Evolutionary conservation across 2,888 invertebrate species (phyloP).

Genomic region (Drosophila robusta): DNA sequence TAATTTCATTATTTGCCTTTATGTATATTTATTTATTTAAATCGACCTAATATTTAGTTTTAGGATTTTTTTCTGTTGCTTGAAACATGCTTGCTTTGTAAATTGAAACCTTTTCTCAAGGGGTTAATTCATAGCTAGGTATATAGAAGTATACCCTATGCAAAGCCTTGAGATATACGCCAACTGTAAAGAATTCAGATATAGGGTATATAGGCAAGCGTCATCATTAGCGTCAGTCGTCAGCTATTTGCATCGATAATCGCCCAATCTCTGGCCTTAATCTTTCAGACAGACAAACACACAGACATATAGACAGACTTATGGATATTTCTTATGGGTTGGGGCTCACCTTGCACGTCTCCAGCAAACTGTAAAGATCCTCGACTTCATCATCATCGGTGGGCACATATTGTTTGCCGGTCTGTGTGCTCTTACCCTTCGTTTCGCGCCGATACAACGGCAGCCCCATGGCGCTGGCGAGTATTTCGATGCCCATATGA

Average conservation of each 20-base stretch:
- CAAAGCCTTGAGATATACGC: not conserved
- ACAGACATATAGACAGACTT: not conserved
- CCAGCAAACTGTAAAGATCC: conserved; percentile 94
- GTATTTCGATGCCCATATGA: conserved; percentile 95
- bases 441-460: conserved; percentile 95
- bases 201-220: conserved; percentile 24
- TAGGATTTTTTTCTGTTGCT: too few relatives aligned
- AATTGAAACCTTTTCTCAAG: too few relatives aligned
- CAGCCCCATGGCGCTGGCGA: conserved; percentile 96
- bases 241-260: conserved; percentile 31
- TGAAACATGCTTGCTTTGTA: too few relatives aligned
- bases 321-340: not conserved
- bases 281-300: conserved; percentile 2
- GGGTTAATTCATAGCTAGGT: too few relatives aligned
- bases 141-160: too few relatives aligned
- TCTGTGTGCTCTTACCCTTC: conserved; percentile 92
- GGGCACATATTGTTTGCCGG: conserved; percentile 91
- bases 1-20: too few relatives aligned
- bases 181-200: not conserved
- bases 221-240: not conserved
- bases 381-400: conserved; percentile 98
- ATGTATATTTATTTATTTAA: too few relatives aligned
- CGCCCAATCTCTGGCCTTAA: conserved; percentile 22
- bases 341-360: conserved; percentile 82
- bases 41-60: too few relatives aligned